A percentile compares a stretch with the other conserved stretches of the same genome.
These are phyloP conservation scores for Notothenia rossii DNA, from an alignment of 2,113 vertebrate species.

Conservation along the genomic window DNA sequence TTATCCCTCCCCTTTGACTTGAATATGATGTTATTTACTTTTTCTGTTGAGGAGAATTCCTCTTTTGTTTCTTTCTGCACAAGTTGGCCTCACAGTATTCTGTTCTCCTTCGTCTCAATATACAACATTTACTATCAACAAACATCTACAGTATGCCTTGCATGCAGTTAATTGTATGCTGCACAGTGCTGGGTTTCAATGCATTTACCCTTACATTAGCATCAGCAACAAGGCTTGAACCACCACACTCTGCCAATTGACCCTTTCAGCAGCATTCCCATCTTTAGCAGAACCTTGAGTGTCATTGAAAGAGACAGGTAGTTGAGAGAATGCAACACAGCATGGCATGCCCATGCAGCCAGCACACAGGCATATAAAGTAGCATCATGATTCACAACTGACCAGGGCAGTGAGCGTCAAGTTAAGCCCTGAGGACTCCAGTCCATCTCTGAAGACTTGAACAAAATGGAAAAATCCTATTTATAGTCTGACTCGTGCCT, in stretches of 20 bases:
- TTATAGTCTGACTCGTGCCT: slow-evolving; percentile 54
- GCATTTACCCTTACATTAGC: too few relatives aligned
- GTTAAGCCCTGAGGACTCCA: slow-evolving; percentile 53
- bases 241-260: slow-evolving; percentile 3
- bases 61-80: background rate
- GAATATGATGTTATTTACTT: background rate
- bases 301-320: slow-evolving; percentile 40
- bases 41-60: background rate
- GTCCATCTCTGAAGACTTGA: slow-evolving; percentile 60
- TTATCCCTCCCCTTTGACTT: background rate
- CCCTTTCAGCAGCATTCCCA: slow-evolving; percentile 26
- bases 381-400: slow-evolving; percentile 53
- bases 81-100: background rate
- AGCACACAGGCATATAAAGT: slow-evolving; percentile 36
- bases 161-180: too few relatives aligned
- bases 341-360: slow-evolving; percentile 30
- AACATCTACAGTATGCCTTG: too few relatives aligned
- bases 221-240: background rate
- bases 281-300: slow-evolving; percentile 32
- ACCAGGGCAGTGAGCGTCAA: slow-evolving; percentile 41
- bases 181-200: too few relatives aligned
- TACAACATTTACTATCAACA: background rate
- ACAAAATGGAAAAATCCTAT: slow-evolving; percentile 67
- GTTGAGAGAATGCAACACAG: slow-evolving; percentile 13
- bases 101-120: background rate